Evolutionary conservation across 2,797 vertebrate genomes (phyloP).

Genomic region (Masticophis lateralis): DNA sequence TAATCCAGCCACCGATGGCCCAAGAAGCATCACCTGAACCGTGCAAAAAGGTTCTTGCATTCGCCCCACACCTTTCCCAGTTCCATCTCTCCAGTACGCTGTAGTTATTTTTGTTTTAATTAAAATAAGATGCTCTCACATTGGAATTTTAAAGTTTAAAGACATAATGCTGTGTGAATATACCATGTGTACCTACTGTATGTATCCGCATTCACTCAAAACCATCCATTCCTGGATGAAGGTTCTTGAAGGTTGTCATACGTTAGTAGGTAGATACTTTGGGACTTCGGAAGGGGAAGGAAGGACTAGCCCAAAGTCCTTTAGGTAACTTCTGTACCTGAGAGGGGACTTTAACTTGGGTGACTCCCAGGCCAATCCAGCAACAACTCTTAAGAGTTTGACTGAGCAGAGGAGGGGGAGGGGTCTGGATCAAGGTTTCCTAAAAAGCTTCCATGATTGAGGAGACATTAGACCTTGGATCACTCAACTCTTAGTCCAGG

Average conservation of each 20-base stretch:
- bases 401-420: rapidly evolving
- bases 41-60: neutral
- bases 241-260: neutral
- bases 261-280: neutral
- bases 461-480: neutral
- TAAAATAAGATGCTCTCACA: neutral
- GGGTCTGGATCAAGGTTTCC: neutral
- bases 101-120: neutral
- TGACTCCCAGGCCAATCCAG: neutral
- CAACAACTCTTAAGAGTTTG: neutral
- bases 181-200: neutral
- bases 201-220: neutral
- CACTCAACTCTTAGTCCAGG: neutral
- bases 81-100: neutral
- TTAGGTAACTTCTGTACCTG: neutral
- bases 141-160: neutral
- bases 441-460: neutral
- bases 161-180: no score
- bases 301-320: neutral
- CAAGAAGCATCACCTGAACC: neutral
- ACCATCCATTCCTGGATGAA: neutral
- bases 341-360: neutral
- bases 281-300: neutral
- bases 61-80: neutral
- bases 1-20: neutral